These are phyloP conservation scores for Tupaia chinensis DNA, from an alignment of 2,113 vertebrate genomes.

Conservation along the genomic window DNA sequence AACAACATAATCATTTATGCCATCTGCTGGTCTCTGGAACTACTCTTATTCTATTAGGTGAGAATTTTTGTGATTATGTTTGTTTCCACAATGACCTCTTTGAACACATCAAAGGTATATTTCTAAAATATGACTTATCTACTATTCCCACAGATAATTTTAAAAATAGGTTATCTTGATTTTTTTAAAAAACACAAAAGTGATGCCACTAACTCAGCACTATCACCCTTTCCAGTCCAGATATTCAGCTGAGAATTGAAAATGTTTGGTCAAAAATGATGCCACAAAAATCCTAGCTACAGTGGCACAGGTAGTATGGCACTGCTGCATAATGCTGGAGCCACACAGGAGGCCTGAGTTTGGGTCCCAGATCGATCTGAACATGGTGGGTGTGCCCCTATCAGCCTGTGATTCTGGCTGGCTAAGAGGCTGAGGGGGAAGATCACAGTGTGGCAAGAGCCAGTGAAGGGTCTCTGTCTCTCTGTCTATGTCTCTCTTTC, in stretches of 20 bases:
- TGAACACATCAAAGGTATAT: background rate
- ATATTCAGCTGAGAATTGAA: constrained; percentile 16
- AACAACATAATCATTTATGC: too few relatives aligned
- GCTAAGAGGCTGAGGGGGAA: too few relatives aligned
- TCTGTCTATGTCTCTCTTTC: too few relatives aligned
- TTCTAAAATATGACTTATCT: background rate
- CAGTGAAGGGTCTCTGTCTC: too few relatives aligned
- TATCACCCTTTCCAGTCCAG: background rate
- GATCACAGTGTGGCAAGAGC: too few relatives aligned
- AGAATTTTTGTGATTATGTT: background rate
- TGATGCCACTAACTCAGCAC: background rate
- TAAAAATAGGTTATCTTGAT: background rate
- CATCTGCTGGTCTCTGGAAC: background rate
- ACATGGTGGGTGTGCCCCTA: too few relatives aligned
- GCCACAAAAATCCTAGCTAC: too few relatives aligned
- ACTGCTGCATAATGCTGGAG: too few relatives aligned
- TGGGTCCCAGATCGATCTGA: too few relatives aligned
- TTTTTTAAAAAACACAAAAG: background rate
- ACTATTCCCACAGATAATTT: background rate
- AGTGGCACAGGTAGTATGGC: too few relatives aligned
- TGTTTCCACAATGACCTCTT: background rate
- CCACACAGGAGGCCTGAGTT: too few relatives aligned
- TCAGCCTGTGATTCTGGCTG: too few relatives aligned
- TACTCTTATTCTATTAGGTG: background rate
- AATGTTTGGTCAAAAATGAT: constrained; percentile 5